Evolutionary conservation across 1,140 invertebrate species (phyloP), one percentile per base, ranked within the genome.

Genomic region (Drosophila mauritiana): DNA sequence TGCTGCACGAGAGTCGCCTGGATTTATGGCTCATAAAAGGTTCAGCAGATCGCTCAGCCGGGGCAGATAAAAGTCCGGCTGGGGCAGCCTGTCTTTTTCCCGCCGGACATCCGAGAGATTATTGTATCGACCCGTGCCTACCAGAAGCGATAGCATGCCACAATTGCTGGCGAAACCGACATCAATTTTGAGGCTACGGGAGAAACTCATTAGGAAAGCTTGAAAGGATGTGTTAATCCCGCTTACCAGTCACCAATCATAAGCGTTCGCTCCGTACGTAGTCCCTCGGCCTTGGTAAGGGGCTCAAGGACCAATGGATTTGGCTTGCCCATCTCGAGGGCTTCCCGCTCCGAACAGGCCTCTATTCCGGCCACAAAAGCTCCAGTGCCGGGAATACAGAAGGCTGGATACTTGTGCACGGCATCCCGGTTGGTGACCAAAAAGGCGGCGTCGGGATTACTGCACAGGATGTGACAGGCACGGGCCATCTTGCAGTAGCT

Each of bases 361-460:
- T 97, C 95, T 17, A 99, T 95, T 11, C 96, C 95, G 53, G 93
- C 93, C 0, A 99, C 96, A 46, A 99, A 95, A 42, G 95, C 95
- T 1, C 97, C 98, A 12, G 98, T 97, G 67, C 97, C 97, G 93
- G 93, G 93, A 17, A 91, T 80, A 27, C 64, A 39, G 55, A 56
- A 74, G n/a, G 31, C 20, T 0, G 90, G 80, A 78, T 88, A 91
- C 56, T 80, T 90, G 54, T 91, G 85, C 27, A 91, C 85, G 88
- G 97, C 96, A 93, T 99, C 98, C 13, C 96, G 97, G 92, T 99
- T 99, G 2, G 98, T 98, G 0, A 95, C 97, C 52, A 99, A 93
- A 91, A 99, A 99, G 13, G 95, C 93, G 2, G 95, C 94, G 88
- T 96, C 93, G 17, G 48, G 51, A 45, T 81, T 78, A 56, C 55